Evolutionary conservation across 1,140 invertebrate species (phyloP).

Genomic region (Drosophila auraria): DNA sequence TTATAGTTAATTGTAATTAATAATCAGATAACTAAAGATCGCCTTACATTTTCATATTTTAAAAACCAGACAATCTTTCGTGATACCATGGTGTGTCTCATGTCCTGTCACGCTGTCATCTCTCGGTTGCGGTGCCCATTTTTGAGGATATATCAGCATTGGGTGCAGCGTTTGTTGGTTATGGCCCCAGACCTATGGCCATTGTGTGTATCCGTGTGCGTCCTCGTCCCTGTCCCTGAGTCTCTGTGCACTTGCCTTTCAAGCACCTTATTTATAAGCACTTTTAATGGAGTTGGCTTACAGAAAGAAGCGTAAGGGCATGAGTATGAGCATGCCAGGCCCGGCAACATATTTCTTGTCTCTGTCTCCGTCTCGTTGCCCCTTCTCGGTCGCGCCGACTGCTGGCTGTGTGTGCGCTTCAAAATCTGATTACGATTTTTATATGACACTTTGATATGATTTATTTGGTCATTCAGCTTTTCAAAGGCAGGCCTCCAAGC

Average conservation of each 20-base stretch:
- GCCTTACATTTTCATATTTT: background rate
- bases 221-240: constrained; percentile 22
- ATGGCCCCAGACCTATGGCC: constrained; percentile 61
- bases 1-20: no score
- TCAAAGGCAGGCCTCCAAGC: constrained; percentile 78
- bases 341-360: constrained; percentile 56
- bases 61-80: background rate
- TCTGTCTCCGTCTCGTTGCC: constrained; percentile 28
- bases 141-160: constrained; percentile 55
- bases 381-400: constrained; percentile 12
- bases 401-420: constrained; percentile 65
- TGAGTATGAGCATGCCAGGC: constrained; percentile 20
- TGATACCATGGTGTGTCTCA: constrained; percentile 9
- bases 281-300: constrained; percentile 83
- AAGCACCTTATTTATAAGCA: constrained; percentile 83
- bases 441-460: constrained; percentile 84
- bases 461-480: constrained; percentile 84
- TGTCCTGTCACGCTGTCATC: constrained; percentile 38
- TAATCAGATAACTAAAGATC: no score
- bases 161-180: constrained; percentile 78
- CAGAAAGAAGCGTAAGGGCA: constrained; percentile 62
- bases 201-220: constrained; percentile 47
- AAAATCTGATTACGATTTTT: constrained; percentile 84
- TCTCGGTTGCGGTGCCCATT: constrained; percentile 23
- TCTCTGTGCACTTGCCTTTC: constrained; percentile 76